Percentiles rank a stretch among this genome's conserved stretches.
Evolutionary conservation across 2,888 invertebrate species (phyloP).

Genomic region (Drosophila siamana): DNA sequence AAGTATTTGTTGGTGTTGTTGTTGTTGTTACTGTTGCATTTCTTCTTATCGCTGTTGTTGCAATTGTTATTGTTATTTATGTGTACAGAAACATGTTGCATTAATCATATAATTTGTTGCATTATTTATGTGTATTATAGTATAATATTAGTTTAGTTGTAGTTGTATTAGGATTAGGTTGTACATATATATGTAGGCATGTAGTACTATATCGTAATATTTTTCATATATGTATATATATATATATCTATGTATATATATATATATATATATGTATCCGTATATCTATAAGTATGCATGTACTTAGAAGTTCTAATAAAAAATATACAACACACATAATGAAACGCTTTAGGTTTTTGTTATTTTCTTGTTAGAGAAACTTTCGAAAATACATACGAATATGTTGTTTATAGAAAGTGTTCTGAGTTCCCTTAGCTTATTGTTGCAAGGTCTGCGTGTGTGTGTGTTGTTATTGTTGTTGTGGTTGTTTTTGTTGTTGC

Average conservation of each 20-base stretch:
- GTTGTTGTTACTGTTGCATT: constrained; percentile 9
- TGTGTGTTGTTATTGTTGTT: constrained; percentile 34
- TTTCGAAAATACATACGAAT: constrained; percentile 35
- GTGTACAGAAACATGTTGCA: constrained; percentile 40
- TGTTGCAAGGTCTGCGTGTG: constrained; percentile 27
- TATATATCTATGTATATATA: constrained; percentile 10
- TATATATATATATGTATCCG: constrained; percentile 14
- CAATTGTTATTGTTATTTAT: background rate
- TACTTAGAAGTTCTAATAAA: constrained; percentile 49
- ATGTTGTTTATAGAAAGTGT: constrained; percentile 40
- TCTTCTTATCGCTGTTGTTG: constrained; percentile 3
- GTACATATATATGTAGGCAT: constrained; percentile 38
- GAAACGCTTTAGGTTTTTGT: constrained; percentile 66
- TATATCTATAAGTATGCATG: constrained; percentile 27
- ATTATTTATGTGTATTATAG: constrained; percentile 32
- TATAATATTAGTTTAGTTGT: constrained; percentile 32
- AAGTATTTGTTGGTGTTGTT: constrained; percentile 39
- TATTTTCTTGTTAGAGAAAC: constrained; percentile 37
- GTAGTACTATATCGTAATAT: constrained; percentile 38
- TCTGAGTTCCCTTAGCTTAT: constrained; percentile 21
- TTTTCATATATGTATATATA: constrained; percentile 18
- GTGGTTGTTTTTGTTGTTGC: constrained; percentile 33
- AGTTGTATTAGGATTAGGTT: constrained; percentile 38
- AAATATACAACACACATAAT: constrained; percentile 74
- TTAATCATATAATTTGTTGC: constrained; percentile 26